A percentile compares a stretch with the other conserved stretches of the same genome.
Evolutionary conservation across 92 coral and sea anemone species (phyloP).

Genomic region (Palythoa caribaeorum): DNA sequence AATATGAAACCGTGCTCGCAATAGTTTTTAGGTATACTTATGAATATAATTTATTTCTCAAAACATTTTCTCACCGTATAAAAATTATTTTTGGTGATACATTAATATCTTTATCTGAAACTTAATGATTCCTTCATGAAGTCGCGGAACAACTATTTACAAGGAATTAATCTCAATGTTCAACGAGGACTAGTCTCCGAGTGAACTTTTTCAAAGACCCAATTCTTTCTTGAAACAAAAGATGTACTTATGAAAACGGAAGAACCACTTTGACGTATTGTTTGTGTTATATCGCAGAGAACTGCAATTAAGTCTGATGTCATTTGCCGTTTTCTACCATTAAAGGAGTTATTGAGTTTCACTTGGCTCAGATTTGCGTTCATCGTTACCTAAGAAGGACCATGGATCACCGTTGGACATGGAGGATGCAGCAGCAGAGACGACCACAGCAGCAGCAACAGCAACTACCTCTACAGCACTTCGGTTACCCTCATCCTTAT

Average conservation of each 20-base stretch:
- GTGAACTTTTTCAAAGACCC: not conserved
- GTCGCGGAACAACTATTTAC: not conserved
- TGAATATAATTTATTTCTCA: too few relatives aligned
- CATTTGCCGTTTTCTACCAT: slow-evolving; percentile 8
- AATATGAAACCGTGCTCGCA: not conserved
- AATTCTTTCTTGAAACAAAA: slow-evolving; percentile 11
- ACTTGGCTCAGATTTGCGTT: slow-evolving; percentile 1
- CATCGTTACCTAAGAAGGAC: not conserved
- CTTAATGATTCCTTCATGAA: not conserved
- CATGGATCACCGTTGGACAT: slow-evolving; percentile 13
- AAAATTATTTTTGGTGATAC: too few relatives aligned
- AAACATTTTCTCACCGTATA: too few relatives aligned
- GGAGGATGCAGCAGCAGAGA: not conserved
- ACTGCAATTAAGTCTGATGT: slow-evolving; percentile 29
- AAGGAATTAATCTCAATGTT: not conserved
- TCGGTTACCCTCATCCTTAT: not conserved
- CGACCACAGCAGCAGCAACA: not conserved
- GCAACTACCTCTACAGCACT: not conserved
- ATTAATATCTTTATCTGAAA: not conserved
- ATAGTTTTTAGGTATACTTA: not conserved
- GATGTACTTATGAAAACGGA: not conserved
- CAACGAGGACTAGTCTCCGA: not conserved
- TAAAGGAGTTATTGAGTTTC: slow-evolving; percentile 13
- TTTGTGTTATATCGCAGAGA: not conserved
- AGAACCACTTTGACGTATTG: slow-evolving; percentile 32